Conservation (phyloP, 2,888 invertebrate genomes). For the Bugulina stolonifera region DNA sequence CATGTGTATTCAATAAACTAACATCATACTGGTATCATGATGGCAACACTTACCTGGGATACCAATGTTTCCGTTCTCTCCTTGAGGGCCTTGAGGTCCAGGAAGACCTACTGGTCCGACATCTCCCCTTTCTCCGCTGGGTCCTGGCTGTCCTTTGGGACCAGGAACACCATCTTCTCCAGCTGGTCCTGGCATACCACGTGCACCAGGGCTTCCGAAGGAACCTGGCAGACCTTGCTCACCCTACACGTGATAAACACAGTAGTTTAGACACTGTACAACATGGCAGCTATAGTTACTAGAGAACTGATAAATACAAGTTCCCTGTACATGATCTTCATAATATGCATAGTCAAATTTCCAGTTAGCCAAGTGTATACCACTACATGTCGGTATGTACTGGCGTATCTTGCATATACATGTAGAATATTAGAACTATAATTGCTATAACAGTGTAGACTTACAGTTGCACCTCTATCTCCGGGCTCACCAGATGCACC, state of each 20-base stretch:
- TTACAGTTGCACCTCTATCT: slow-evolving; percentile 21
- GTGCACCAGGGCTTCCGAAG: slow-evolving; percentile 10
- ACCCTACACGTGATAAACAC: not conserved
- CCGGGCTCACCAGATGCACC: slow-evolving; percentile 24
- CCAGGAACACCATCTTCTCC: slow-evolving; percentile 26
- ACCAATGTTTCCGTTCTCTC: slow-evolving; percentile 16
- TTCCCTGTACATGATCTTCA: too few relatives aligned
- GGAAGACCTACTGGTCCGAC: slow-evolving; percentile 13
- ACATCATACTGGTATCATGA: not conserved
- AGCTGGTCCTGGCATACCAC: slow-evolving; percentile 23
- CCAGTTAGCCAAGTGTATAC: too few relatives aligned
- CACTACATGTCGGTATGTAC: too few relatives aligned
- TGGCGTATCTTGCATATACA: too few relatives aligned
- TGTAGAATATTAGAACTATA: too few relatives aligned
- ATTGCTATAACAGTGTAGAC: not conserved
- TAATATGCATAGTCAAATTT: too few relatives aligned
- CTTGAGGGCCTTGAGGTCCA: slow-evolving; percentile 19
- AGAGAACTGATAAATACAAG: too few relatives aligned
- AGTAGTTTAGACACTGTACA: too few relatives aligned
- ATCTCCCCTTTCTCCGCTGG: slow-evolving; percentile 24
- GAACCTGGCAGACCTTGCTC: slow-evolving; percentile 12
- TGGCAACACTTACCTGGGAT: not conserved
- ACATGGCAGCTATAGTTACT: too few relatives aligned
- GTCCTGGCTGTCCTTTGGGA: slow-evolving; percentile 13
- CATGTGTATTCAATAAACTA: not conserved